Evolutionary conservation across 64 coral and sea anemone genomes (phyloP), one percentile per base, ranked within the genome.

Genomic region (Montipora cactus): DNA sequence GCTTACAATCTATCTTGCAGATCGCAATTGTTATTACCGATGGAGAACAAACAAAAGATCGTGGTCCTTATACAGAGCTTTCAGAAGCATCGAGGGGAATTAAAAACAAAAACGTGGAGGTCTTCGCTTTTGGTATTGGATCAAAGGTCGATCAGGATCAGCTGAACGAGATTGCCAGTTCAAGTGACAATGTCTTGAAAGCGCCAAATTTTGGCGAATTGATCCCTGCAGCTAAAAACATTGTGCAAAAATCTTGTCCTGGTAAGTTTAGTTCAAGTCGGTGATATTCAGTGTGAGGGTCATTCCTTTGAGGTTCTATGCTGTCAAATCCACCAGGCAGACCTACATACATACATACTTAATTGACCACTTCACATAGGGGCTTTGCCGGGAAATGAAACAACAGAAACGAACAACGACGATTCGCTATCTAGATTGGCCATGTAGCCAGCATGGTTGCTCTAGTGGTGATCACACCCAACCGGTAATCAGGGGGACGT

Each of bases 21-120:
- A 62, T 88, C 66, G 83, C 84, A 19, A 88, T 94, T 62, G 84
- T 94, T n/a, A 94, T 94, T 19, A 94, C 92, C 5, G 92, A 94
- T 8, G 92, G 92, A 1, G 1, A 79, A n/a, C 93, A 95, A 71
- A 94, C 92, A 59, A 61, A 13, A 67, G 46, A 84, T 18, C 76
- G 23, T 78, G 93, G 87, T 4, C 55, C 78, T 4, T 95, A 85
- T 9, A 76, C 46, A 8, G 49, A 53, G 19, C 93, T 90, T 44
- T 37, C 67, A 37, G 80, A 7, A 47, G 93, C 93, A 5, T 90
- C 93, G 1, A 49, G 49, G 1, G 88, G 80, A 47, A 52, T 95
- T 8, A 95, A 95, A 59, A 5, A 62, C 46, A 47, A 91, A 15
- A 75, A 81, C 10, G 75, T 95, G 5, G 51, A 0, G 18, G 74